phyloP scores from a whole-genome alignment of 2,113 vertebrate genomes.

The Ammodytes marinus region DNA sequence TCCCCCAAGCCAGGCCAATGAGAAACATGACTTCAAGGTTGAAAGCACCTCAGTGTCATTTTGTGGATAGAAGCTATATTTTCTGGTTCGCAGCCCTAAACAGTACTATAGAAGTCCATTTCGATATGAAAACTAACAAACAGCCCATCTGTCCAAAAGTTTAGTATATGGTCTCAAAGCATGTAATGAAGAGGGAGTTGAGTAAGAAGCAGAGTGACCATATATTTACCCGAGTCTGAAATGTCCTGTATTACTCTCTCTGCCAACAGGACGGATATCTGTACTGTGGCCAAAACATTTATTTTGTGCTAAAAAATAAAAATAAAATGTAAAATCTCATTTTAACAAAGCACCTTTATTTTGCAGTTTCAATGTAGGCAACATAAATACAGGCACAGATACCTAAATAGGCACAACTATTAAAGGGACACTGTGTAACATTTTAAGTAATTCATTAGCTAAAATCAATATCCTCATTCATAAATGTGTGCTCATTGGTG shows the following conservation, averaged over 20 bases:
- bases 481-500: too few species aligned
- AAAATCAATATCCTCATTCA: too few species aligned
- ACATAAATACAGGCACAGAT: not conserved
- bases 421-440: too few species aligned
- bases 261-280: too few species aligned
- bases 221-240: conserved; percentile 1
- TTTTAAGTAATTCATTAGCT: too few species aligned
- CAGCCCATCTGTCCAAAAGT: conserved; percentile 14
- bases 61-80: conserved; percentile 15
- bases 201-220: not conserved
- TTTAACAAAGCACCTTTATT: too few species aligned
- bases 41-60: conserved; percentile 2
- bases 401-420: not conserved
- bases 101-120: conserved; percentile 13
- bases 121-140: conserved; percentile 21
- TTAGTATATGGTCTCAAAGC: conserved; percentile 4
- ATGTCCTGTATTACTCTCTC: too few species aligned
- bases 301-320: too few species aligned
- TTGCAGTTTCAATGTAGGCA: not conserved
- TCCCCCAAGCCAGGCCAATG: not conserved
- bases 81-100: conserved; percentile 17
- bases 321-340: too few species aligned
- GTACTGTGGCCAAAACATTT: too few species aligned
- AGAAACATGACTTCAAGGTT: not conserved
- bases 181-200: not conserved